Base-by-base conservation (phyloP, 2,113 vertebrate species). In the Orthochromis indermauri region DNA sequence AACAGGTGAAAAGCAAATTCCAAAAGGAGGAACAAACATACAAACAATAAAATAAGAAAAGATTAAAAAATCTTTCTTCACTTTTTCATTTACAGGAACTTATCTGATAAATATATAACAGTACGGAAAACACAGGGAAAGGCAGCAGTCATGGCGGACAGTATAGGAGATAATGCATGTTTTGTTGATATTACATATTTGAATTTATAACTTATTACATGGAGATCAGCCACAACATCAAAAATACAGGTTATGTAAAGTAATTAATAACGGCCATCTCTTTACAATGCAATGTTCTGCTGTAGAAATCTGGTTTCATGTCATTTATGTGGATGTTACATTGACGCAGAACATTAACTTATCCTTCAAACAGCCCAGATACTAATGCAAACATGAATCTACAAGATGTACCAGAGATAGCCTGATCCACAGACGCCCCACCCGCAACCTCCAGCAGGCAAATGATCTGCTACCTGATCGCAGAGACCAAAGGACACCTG, bases 101-200 rank as follows among this genome's bases (percentile, higher is more conserved):
- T 40, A 57, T 61, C 37, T 26, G 71, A 85, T 84, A 55, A 80
- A 82, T 21, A 82, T 21, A 13, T 26, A 47, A 8, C 14, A 42
- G 21, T 4, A 14, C 10, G 37, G 79, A 71, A 35, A 19, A 92
- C 86, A 92, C 86, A 78, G 82, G 85, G 78, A 53, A 10, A 85
- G 89, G 86, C 90, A 87, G 86, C 91, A 95, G 83, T 86, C 84
- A 68, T 2, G 55, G 80, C 12, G 45, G 7, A 54, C 5, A 2
- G 10, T 49, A 10, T 10, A 71, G 68, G 87, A 80, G 80, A 10
- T 53, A 45, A 47, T 76, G 68, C 6, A 76, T 17, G 14, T 76
- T 26, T 42, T 59, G n/a, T 49, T 35, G 11, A 8, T 37, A n/a
- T 31, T 31, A 2, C 14, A 49, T 76, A 19, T 31, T 47, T 31